Conservation (phyloP, 2,113 vertebrate species). For the Puntigrus tetrazona region DNA sequence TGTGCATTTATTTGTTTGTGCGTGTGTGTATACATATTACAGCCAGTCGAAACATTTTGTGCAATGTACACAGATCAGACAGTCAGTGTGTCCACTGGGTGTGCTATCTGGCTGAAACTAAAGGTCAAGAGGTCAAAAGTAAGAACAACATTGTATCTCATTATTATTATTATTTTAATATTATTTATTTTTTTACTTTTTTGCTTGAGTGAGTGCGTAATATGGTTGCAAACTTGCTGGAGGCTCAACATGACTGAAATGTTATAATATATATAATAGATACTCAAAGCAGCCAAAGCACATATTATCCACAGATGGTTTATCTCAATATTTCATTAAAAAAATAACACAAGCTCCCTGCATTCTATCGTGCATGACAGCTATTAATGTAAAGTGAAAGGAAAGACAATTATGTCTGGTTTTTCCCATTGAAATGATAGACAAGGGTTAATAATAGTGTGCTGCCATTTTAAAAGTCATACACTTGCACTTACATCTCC, state of each 20-base stretch:
- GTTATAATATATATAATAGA: neutral
- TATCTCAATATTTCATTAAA: neutral
- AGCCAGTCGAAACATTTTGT: neutral
- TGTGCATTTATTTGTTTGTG: neutral
- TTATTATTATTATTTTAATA: too few relatives aligned
- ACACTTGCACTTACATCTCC: neutral
- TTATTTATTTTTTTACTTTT: neutral
- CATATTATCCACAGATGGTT: neutral
- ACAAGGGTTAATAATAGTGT: conserved; percentile 27
- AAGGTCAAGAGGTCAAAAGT: neutral
- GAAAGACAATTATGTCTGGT: conserved; percentile 8
- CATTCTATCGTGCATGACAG: neutral
- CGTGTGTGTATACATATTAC: too few relatives aligned
- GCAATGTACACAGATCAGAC: neutral
- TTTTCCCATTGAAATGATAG: conserved; percentile 22
- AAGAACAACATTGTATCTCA: neutral
- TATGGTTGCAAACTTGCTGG: neutral
- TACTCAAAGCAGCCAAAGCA: neutral
- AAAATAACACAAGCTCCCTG: neutral
- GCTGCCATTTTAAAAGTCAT: neutral
- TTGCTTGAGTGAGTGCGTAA: neutral
- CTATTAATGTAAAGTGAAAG: conserved; percentile 6
- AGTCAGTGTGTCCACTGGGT: too few relatives aligned
- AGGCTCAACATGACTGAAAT: neutral
- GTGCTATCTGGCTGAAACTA: neutral